Percentiles rank a stretch among this genome's conserved stretches.
These are phyloP conservation scores for Syrmaticus mikado DNA, from an alignment of 2,113 vertebrate genomes.

Conservation along the genomic window DNA sequence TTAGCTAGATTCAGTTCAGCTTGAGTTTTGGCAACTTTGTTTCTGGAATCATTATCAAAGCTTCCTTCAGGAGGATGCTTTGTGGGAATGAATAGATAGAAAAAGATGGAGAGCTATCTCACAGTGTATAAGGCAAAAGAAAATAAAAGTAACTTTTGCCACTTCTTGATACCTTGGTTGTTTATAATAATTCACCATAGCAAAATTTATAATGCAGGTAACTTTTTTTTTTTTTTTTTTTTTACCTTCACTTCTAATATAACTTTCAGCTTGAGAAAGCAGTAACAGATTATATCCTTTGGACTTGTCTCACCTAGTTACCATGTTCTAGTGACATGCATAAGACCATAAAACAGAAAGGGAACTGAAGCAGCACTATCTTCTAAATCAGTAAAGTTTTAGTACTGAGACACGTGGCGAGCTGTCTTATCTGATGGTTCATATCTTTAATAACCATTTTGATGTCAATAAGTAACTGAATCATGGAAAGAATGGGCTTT, in stretches of 20 bases:
- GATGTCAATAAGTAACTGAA: conserved; percentile 62
- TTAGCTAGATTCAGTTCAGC: neutral
- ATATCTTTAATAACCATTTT: conserved; percentile 58
- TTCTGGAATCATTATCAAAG: neutral
- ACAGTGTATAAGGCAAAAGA: neutral
- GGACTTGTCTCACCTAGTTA: neutral
- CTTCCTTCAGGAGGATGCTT: neutral
- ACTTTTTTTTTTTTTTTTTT: neutral
- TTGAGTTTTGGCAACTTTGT: neutral
- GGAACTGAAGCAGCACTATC: conserved; percentile 47
- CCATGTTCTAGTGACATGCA: neutral
- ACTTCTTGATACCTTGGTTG: neutral
- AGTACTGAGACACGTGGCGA: conserved; percentile 54
- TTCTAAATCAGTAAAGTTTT: conserved; percentile 37
- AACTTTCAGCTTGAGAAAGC: neutral
- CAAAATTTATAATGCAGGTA: neutral
- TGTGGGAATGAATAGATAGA: neutral
- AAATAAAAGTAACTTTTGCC: neutral
- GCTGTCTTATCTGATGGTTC: conserved; percentile 45
- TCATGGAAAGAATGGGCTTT: neutral
- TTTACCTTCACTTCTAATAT: neutral
- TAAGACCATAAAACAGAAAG: neutral
- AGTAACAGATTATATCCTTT: neutral
- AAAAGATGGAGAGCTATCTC: neutral
- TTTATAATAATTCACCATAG: neutral